Evolutionary conservation across 2,888 invertebrate genomes (phyloP), one percentile per base, ranked within the genome.

Genomic region (Netelia melanura): DNA sequence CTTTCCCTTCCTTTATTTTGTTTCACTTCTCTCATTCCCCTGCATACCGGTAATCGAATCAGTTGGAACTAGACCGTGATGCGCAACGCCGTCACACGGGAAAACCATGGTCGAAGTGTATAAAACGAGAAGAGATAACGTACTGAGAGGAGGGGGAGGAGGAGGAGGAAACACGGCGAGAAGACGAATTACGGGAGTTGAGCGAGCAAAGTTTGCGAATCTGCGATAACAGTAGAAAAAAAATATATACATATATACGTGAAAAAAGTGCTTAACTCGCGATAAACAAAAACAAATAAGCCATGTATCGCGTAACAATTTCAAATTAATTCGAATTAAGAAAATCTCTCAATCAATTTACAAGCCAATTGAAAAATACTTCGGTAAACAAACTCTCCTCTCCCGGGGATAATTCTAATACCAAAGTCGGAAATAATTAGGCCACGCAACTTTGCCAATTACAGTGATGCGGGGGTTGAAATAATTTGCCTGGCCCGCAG

Each of bases 1-100:
- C 48, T 38, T 21, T 43, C 17, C 64, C 54, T 68, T 48, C n/a
- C 70, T 48, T 25, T 2, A 14, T n/a, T 43, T 68, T 21, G 8
- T 48, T 43, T 14, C 14, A 48, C 30, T 61, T 56, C 65, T 14
- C 14, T 43, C 71, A 8, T 23, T 14, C 17, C 79, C 21, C 48
- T 17, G 2, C 6, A 64, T 17, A 44, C 52, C 43, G 38, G 52
- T 81, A 78, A 84, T 84, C 74, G 81, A 77, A 84, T 84, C 77
- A 84, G 81, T 72, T 72, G 77, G 68, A 84, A 84, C 65, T 64
- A 77, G 77, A 84, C 81, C 84, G 77, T 81, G 67, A 71, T 68
- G 79, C 58, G 58, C 71, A 71, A 71, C 80, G 72, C 58, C 3
- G 79, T 65, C n/a, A 64, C 43, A 23, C 61, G 38, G 61, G 43